A percentile compares a stretch with the other conserved stretches of the same genome.
Conservation (phyloP, 1,140 invertebrate genomes). For the Nasonia vitripennis region DNA sequence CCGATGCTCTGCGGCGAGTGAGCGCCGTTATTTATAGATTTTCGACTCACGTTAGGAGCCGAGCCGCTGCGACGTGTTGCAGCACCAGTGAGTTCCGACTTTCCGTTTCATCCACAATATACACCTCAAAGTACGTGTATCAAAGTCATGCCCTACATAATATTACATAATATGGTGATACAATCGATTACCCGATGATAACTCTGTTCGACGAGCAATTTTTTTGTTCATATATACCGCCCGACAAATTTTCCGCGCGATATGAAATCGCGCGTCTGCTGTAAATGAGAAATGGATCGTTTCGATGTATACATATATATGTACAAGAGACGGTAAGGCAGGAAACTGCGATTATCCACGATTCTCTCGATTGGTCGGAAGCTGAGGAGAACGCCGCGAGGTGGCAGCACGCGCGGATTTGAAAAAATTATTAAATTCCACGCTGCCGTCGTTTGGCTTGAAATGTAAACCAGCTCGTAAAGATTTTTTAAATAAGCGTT, state of each 20-base stretch:
- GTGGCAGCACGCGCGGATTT: slow-evolving; percentile 14
- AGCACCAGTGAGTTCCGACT: too few species aligned
- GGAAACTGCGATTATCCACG: neutral
- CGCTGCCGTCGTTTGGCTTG: too few species aligned
- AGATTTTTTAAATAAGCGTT: neutral
- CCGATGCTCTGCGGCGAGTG: neutral
- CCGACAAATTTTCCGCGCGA: neutral
- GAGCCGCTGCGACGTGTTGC: too few species aligned
- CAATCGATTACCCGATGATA: too few species aligned
- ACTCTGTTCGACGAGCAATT: neutral
- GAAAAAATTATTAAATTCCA: neutral
- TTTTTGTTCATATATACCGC: neutral
- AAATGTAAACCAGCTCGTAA: neutral
- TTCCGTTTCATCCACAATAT: too few species aligned
- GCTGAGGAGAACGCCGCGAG: neutral
- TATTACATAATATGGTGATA: too few species aligned
- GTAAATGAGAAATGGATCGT: too few species aligned
- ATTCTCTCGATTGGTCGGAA: neutral
- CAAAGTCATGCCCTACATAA: too few species aligned
- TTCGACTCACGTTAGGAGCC: neutral
- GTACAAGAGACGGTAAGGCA: slow-evolving; percentile 1
- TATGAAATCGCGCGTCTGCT: neutral
- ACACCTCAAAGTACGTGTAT: too few species aligned
- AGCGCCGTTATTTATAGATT: slow-evolving; percentile 25
- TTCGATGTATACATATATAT: too few species aligned